Evolutionary conservation across 2,113 vertebrate species (phyloP).

Genomic region (Geococcyx californianus): DNA sequence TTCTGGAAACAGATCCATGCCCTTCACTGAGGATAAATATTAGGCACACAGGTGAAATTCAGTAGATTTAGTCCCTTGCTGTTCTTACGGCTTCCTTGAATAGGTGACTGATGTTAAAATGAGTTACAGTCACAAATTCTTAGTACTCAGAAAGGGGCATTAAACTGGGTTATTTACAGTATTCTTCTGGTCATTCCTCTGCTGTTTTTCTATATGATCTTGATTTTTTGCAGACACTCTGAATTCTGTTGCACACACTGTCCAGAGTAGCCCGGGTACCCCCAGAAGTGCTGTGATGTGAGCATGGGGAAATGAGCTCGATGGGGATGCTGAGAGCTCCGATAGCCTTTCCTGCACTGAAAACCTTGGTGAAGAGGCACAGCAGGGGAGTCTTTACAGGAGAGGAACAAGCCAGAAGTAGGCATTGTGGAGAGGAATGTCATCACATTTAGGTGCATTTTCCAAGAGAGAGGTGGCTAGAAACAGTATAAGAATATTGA

Average conservation of each 20-base stretch:
- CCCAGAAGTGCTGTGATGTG: too few species aligned
- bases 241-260: accelerated
- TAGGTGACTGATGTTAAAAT: not conserved
- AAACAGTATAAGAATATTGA: accelerated
- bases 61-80: not conserved
- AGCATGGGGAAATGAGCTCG: not conserved
- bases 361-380: not conserved
- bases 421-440: accelerated
- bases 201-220: accelerated
- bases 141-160: not conserved
- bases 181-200: not conserved
- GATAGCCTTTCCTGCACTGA: not conserved
- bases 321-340: not conserved
- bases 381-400: accelerated
- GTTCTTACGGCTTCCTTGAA: accelerated
- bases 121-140: accelerated
- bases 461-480: accelerated
- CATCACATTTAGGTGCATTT: accelerated
- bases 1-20: accelerated
- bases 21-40: accelerated
- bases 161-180: accelerated
- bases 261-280: not conserved
- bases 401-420: not conserved
- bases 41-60: not conserved
- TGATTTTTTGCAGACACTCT: not conserved